Conservation (phyloP, 2,888 invertebrate genomes). For the Perizoma affinitatum region DNA sequence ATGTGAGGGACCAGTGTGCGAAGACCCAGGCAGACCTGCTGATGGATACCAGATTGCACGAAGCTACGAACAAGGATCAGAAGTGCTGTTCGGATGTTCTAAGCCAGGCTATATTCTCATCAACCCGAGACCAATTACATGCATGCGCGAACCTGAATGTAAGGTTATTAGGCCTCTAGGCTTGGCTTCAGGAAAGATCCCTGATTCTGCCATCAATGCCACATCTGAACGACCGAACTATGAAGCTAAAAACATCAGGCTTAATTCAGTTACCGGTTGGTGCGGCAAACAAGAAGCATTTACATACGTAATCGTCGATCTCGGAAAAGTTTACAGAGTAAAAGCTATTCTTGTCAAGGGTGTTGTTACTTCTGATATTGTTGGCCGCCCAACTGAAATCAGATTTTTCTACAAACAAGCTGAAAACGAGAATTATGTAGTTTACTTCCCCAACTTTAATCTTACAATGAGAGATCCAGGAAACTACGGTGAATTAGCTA, state of each 20-base stretch:
- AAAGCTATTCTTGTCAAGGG: constrained; percentile 97
- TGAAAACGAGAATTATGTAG: constrained; percentile 96
- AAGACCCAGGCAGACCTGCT: constrained; percentile 96
- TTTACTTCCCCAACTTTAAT: constrained; percentile 98
- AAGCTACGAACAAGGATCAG: constrained; percentile 94
- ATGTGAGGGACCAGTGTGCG: constrained; percentile 98
- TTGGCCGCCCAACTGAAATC: constrained; percentile 97
- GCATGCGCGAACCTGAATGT: constrained; percentile 96
- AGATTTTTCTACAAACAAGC: constrained; percentile 98
- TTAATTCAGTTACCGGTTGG: constrained; percentile 98
- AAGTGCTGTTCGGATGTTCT: constrained; percentile 95
- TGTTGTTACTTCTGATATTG: constrained; percentile 97
- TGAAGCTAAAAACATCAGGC: constrained; percentile 93
- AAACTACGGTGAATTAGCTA: constrained; percentile 96
- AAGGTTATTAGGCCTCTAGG: constrained; percentile 96
- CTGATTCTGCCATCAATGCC: constrained; percentile 97
- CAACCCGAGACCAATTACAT: constrained; percentile 94
- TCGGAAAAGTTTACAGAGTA: constrained; percentile 95
- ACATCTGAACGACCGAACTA: constrained; percentile 97
- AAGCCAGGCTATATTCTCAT: constrained; percentile 96
- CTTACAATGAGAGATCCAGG: constrained; percentile 97
- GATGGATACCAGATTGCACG: constrained; percentile 94
- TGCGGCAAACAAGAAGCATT: constrained; percentile 98
- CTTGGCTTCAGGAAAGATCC: constrained; percentile 94
- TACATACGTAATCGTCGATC: constrained; percentile 97